Percentiles rank a stretch among this genome's conserved stretches.
These are phyloP conservation scores for Danio jaintianensis DNA, from an alignment of 2,797 vertebrate genomes.

Conservation along the genomic window DNA sequence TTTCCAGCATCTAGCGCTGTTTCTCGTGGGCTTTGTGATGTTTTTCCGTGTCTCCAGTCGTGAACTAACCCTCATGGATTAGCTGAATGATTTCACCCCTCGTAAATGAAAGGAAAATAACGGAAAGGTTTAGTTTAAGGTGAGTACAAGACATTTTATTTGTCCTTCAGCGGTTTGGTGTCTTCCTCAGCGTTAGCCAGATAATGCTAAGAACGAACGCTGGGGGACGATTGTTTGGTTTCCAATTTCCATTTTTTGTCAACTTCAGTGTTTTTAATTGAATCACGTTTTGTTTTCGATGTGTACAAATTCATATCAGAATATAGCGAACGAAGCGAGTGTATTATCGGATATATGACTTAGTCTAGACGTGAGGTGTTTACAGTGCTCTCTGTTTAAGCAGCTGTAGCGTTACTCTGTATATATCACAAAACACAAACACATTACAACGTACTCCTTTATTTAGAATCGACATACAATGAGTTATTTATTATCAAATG, in stretches of 20 bases:
- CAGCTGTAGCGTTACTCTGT: not conserved
- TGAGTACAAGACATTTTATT: conserved; percentile 49
- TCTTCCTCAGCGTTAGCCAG: conserved; percentile 49
- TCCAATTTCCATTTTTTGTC: not conserved
- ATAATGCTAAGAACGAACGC: conserved; percentile 25
- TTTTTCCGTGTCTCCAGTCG: conserved; percentile 32
- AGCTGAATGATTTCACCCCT: not conserved
- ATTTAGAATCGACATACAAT: not conserved
- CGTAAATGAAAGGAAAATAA: conserved; percentile 47
- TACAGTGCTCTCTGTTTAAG: not conserved
- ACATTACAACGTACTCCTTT: not conserved
- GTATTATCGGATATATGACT: not conserved
- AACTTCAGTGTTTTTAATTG: not conserved
- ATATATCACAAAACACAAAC: not conserved
- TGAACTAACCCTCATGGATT: conserved; percentile 43
- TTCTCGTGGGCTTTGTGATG: conserved; percentile 12
- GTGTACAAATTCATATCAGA: not conserved
- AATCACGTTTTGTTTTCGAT: not conserved
- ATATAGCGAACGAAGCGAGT: not conserved
- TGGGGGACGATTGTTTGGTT: not conserved
- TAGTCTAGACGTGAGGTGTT: not conserved
- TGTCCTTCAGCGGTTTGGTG: conserved; percentile 41
- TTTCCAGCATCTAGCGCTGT: conserved; percentile 11
- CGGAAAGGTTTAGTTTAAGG: conserved; percentile 46
- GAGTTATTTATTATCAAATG: not conserved